Base-by-base conservation (phyloP, 2,113 vertebrate genomes). In the Cheirogaleus medius region DNA sequence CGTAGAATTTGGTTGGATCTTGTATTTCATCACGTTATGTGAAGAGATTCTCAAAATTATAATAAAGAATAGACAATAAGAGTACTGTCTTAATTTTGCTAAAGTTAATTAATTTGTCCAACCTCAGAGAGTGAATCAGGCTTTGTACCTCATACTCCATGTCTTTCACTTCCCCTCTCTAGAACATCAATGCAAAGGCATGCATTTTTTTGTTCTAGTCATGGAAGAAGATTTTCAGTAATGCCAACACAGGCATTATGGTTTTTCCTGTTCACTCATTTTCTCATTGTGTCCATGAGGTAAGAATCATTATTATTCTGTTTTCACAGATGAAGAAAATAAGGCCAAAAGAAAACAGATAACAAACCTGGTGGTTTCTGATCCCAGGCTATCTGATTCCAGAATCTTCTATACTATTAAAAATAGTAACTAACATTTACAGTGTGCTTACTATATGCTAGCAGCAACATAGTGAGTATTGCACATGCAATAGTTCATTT, bases 71-170 rank as follows among this genome's bases (percentile, higher is more conserved):
- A 13, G 11, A 20, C 0, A 77, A 27, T 60, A 82, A 29, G 13
- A 27, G 12, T 20, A 73, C 42, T 66, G 8, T 78, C 3, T 34
- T 90, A 5, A 27, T 64, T 60, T 80, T 95, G 18, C 15, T 81
- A 82, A 94, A 63, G n/a, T 78, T 77, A 60, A 83, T n/a, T 68
- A 15, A 96, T 90, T 68, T 94, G 17, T 12, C 32, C 23, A 94
- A 42, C 4, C 5, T 81, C 37, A 87, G 20, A 34, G 39, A 44
- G 12, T 84, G 6, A 83, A 34, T 52, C 3, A 84, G 39, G 0
- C 17, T 92, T 73, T 85, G 47, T 54, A 25, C 18, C 73, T 42
- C 13, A 6, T 56, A 20, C 4, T 93, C 5, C 27, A 20, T 4
- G 8, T 68, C 6, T 73, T 73, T 89, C 11, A 7, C 52, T 80